Conservation (phyloP, 2,113 vertebrate species). For the Xenus cinereus region DNA sequence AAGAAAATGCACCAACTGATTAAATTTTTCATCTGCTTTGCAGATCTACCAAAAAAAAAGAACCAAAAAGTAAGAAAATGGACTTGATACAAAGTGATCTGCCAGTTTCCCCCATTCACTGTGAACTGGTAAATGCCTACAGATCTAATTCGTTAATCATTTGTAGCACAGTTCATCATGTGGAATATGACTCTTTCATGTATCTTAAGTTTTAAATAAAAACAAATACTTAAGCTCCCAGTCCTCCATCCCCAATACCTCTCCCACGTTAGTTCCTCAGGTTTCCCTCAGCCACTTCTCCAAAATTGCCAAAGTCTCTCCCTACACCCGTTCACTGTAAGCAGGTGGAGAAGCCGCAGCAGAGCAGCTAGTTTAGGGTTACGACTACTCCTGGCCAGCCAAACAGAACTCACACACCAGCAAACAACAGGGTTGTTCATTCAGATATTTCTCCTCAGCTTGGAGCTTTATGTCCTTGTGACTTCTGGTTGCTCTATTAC, state of each 20-base stretch:
- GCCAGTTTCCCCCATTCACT: neutral
- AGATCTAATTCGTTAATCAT: neutral
- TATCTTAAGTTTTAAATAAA: neutral
- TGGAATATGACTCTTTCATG: neutral
- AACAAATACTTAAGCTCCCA: neutral
- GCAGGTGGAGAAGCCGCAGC: neutral
- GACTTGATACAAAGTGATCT: neutral
- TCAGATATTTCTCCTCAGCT: neutral
- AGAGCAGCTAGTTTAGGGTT: neutral
- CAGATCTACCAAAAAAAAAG: constrained; percentile 78
- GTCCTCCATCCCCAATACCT: neutral
- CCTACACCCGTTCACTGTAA: neutral
- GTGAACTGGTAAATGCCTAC: neutral
- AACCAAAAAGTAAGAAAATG: neutral
- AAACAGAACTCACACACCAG: neutral
- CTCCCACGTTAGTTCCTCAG: neutral
- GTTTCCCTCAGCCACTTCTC: neutral
- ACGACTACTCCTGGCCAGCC: neutral
- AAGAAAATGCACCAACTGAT: constrained; percentile 91
- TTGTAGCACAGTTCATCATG: neutral
- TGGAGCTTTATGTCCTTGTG: neutral
- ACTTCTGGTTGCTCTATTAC: neutral
- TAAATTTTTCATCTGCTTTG: constrained; percentile 91
- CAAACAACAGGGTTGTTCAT: neutral
- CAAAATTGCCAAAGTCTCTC: neutral